Percentiles rank a stretch among this genome's conserved stretches.
phyloP scores from a whole-genome alignment of 2,113 vertebrate genomes.

The Cololabis saira region DNA sequence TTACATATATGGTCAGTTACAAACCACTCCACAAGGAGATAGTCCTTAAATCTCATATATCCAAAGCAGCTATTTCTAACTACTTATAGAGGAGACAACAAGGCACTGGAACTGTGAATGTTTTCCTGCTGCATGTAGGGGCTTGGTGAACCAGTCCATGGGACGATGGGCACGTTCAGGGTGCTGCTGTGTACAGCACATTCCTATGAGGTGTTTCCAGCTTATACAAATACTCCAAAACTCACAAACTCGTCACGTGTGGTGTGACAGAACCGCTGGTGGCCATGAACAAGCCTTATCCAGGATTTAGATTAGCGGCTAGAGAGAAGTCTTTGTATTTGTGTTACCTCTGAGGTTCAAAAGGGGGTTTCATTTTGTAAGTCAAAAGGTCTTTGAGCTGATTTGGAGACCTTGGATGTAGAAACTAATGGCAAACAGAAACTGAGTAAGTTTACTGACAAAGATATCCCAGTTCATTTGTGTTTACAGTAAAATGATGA shows the following conservation, averaged over 20 bases:
- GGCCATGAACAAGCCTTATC: conserved; percentile 15
- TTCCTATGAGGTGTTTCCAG: conserved; percentile 44
- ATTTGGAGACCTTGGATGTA: conserved; percentile 1
- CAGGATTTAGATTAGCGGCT: conserved; percentile 50
- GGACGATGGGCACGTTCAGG: conserved; percentile 20
- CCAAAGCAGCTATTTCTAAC: not conserved
- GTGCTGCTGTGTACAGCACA: conserved; percentile 19
- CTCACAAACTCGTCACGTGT: conserved; percentile 14
- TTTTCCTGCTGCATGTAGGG: conserved; percentile 38
- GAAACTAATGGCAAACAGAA: conserved; percentile 29
- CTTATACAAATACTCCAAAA: conserved; percentile 53
- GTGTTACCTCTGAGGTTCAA: conserved; percentile 12
- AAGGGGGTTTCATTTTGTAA: conserved; percentile 21
- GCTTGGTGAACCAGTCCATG: conserved; percentile 26
- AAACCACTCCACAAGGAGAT: no score
- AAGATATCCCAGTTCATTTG: not conserved
- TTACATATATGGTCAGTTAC: no score
- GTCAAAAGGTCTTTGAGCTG: not conserved
- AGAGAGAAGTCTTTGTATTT: conserved; percentile 38
- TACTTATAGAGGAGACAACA: conserved; percentile 5
- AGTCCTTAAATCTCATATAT: not conserved
- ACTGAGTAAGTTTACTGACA: not conserved
- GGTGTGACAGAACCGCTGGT: conserved; percentile 17
- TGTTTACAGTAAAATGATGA: no score
- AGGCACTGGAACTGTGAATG: conserved; percentile 33